Evolutionary conservation across 2,888 invertebrate species (phyloP).

Genomic region (Agonopterix arenella): DNA sequence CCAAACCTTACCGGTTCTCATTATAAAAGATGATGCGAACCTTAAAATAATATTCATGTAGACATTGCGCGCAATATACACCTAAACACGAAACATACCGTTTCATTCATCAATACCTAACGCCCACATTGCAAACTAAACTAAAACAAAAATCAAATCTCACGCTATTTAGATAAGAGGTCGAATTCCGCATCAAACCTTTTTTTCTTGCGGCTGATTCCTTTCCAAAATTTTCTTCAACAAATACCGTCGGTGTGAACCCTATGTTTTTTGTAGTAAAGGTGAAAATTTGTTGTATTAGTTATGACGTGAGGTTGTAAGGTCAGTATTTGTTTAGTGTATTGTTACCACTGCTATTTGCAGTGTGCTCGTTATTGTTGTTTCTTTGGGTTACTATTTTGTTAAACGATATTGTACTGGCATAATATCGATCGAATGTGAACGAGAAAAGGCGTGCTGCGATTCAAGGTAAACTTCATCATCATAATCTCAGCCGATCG

Average conservation of each 20-base stretch:
- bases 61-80: too few relatives aligned
- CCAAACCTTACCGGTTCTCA: too few relatives aligned
- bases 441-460: too few relatives aligned
- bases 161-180: slow-evolving; percentile 1
- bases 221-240: not conserved
- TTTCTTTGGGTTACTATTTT: slow-evolving; percentile 13
- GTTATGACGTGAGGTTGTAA: slow-evolving; percentile 7
- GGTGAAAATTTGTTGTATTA: not conserved
- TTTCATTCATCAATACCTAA: too few relatives aligned
- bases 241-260: not conserved
- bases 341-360: slow-evolving; percentile 31
- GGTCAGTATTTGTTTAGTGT: slow-evolving; percentile 21
- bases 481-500: too few relatives aligned
- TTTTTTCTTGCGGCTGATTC: slow-evolving; percentile 1
- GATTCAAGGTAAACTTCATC: too few relatives aligned
- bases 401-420: slow-evolving; percentile 8
- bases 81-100: too few relatives aligned
- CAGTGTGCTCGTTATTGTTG: slow-evolving; percentile 21
- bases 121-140: too few relatives aligned
- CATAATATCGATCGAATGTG: too few relatives aligned
- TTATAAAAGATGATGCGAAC: too few relatives aligned
- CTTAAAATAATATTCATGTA: too few relatives aligned
- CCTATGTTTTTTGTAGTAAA: not conserved
- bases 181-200: not conserved
- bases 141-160: not conserved